These are phyloP conservation scores for Pyrgilauda ruficollis DNA, from an alignment of 2,113 vertebrate species.

Conservation along the genomic window DNA sequence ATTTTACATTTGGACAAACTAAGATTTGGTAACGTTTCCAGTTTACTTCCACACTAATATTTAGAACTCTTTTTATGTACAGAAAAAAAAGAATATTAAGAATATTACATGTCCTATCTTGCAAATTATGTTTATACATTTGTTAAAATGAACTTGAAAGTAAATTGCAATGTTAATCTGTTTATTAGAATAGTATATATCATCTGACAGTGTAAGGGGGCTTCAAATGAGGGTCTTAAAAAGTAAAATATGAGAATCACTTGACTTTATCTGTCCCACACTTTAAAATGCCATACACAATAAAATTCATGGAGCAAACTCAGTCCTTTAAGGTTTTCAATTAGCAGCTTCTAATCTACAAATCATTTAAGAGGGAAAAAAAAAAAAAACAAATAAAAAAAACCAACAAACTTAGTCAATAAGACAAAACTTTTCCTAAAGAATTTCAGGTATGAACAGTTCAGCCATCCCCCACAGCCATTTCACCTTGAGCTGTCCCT, in stretches of 20 bases:
- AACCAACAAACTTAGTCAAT: neutral
- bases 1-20: neutral
- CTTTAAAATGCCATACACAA: neutral
- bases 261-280: neutral
- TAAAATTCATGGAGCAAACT: neutral
- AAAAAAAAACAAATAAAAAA: neutral
- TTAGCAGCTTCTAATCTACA: constrained; percentile 34
- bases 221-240: neutral
- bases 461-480: neutral
- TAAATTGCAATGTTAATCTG: neutral
- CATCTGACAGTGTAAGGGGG: neutral
- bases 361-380: neutral
- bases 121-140: neutral
- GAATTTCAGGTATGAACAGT: constrained; percentile 73
- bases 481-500: neutral
- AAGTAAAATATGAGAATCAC: neutral
- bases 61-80: neutral
- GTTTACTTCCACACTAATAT: neutral
- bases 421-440: constrained; percentile 15
- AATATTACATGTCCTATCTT: neutral
- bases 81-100: neutral
- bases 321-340: neutral
- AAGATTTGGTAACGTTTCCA: neutral
- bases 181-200: neutral
- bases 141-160: neutral